Conservation (phyloP, 2,113 vertebrate species). For the Psittacula cyanocephala region DNA sequence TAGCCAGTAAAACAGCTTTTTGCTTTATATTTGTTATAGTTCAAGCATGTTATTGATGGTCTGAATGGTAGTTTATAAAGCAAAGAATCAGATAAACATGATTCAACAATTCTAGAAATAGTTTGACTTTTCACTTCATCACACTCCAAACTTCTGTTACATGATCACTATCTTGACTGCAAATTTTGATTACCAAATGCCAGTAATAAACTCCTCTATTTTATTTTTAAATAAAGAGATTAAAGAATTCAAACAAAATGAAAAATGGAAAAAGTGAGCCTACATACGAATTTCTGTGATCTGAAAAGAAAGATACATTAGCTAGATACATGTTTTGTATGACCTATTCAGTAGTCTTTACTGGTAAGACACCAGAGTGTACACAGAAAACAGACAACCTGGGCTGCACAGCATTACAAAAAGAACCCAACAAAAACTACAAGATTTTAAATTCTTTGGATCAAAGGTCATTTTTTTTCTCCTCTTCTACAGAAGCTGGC, state of each 20-base stretch:
- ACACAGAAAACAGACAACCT: background rate
- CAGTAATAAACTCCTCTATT: background rate
- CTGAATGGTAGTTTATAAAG: background rate
- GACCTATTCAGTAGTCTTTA: background rate
- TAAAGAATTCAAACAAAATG: background rate
- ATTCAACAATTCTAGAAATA: background rate
- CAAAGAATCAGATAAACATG: background rate
- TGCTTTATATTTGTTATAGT: background rate
- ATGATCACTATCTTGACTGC: background rate
- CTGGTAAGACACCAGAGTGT: background rate
- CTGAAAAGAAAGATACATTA: background rate
- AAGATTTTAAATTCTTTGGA: background rate
- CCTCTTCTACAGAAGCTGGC: background rate
- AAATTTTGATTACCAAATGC: background rate
- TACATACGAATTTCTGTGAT: background rate
- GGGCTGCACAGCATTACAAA: background rate
- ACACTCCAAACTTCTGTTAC: background rate
- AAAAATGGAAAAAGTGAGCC: background rate
- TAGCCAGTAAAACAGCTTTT: background rate
- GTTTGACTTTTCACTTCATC: background rate
- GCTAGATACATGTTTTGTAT: rapidly evolving
- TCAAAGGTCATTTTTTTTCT: background rate
- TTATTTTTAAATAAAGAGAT: background rate
- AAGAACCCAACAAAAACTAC: background rate
- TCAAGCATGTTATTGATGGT: background rate